These are phyloP conservation scores for Rhinoderma darwinii DNA, from an alignment of 2,113 vertebrate species.

Conservation along the genomic window DNA sequence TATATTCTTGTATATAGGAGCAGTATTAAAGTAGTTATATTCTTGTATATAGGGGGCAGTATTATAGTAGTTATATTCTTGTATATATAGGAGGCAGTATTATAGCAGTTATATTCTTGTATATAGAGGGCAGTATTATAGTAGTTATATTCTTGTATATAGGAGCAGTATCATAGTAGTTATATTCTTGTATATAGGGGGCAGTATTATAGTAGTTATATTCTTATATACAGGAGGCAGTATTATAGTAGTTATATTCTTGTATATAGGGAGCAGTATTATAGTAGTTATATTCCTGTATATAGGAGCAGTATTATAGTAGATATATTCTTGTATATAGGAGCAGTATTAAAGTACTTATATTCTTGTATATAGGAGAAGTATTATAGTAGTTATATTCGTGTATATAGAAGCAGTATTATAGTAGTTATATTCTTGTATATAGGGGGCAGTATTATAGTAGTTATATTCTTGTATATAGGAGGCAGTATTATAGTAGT, in stretches of 20 bases:
- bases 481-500: no score
- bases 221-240: neutral
- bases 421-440: constrained; percentile 18
- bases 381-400: neutral
- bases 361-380: neutral
- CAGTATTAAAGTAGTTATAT: no score
- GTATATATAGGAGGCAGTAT: neutral
- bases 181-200: neutral
- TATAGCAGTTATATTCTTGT: neutral
- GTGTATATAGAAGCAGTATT: neutral
- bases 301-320: neutral
- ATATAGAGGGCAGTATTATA: neutral
- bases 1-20: no score
- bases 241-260: constrained; percentile 3
- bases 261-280: neutral
- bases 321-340: neutral
- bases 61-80: constrained; percentile 4
- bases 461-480: neutral
- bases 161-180: neutral
- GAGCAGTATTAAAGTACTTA: neutral
- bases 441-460: neutral
- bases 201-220: constrained; percentile 6
- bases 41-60: neutral
- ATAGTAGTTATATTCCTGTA: constrained; percentile 7
- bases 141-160: neutral